These are phyloP conservation scores for Tribolium freemani DNA, from an alignment of 2,888 invertebrate species.

Conservation along the genomic window DNA sequence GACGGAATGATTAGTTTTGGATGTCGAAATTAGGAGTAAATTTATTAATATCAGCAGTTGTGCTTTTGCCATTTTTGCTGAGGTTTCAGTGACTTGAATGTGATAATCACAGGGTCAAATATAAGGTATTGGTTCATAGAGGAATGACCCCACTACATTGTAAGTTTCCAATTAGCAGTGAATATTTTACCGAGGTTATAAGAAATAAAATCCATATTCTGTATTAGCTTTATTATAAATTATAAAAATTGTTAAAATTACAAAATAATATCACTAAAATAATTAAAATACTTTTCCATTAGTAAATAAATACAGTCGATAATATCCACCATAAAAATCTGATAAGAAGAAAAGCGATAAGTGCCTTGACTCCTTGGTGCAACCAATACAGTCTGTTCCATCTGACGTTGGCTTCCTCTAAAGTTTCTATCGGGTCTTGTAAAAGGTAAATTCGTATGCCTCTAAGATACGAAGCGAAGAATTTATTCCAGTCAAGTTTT, in stretches of 20 bases:
- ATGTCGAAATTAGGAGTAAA: neutral
- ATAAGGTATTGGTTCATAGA: neutral
- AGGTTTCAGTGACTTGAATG: neutral
- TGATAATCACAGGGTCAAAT: neutral
- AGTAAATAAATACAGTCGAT: constrained; percentile 11
- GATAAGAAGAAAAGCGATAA: constrained; percentile 11
- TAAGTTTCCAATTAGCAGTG: neutral
- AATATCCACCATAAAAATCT: constrained; percentile 32
- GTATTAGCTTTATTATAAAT: neutral
- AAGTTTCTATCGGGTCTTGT: constrained; percentile 81
- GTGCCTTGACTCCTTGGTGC: constrained; percentile 31
- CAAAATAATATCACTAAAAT: neutral
- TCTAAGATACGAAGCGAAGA: constrained; percentile 77
- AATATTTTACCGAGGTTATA: neutral
- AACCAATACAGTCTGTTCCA: constrained; percentile 53
- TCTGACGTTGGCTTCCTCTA: constrained; percentile 71
- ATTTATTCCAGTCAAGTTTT: constrained; percentile 82
- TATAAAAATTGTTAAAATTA: neutral
- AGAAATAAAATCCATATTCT: too few species aligned
- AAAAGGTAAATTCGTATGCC: constrained; percentile 84
- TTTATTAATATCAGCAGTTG: neutral
- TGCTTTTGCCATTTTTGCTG: neutral
- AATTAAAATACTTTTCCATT: neutral
- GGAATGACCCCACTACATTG: neutral
- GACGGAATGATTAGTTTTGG: constrained; percentile 14